phyloP scores from a whole-genome alignment of 1,140 invertebrate genomes.

The Saccostrea echinata region DNA sequence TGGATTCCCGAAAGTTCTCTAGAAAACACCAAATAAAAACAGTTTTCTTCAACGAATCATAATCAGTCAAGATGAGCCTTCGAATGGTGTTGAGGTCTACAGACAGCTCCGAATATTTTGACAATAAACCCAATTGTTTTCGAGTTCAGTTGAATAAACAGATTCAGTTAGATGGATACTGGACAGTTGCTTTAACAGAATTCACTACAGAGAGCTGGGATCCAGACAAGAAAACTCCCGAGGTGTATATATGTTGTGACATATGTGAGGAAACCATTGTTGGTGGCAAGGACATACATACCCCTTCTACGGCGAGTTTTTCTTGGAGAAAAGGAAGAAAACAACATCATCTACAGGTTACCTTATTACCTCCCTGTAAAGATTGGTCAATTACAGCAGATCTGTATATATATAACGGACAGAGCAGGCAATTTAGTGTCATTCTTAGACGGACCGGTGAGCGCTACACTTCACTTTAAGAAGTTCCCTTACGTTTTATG shows the following conservation, averaged over 20 bases:
- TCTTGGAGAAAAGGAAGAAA: conserved; percentile 24
- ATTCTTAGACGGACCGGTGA: conserved; percentile 48
- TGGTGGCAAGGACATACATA: conserved; percentile 9
- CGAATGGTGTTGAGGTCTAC: conserved; percentile 42
- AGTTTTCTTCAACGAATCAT: neutral
- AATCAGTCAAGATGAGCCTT: conserved; percentile 34
- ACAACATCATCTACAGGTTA: conserved; percentile 31
- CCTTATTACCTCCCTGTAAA: conserved; percentile 49
- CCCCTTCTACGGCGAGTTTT: conserved; percentile 32
- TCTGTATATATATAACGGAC: conserved; percentile 50
- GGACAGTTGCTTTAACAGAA: conserved; percentile 29
- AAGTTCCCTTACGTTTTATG: conserved; percentile 42
- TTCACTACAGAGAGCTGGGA: conserved; percentile 31
- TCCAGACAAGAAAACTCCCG: neutral
- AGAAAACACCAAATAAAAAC: neutral
- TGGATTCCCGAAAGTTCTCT: conserved; percentile 48
- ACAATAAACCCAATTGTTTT: conserved; percentile 42
- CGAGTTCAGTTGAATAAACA: conserved; percentile 40
- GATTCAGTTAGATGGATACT: conserved; percentile 38
- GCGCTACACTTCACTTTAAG: conserved; percentile 51
- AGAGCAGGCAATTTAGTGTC: conserved; percentile 3
- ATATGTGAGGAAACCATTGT: conserved; percentile 38
- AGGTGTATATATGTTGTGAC: conserved; percentile 31
- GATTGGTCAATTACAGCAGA: conserved; percentile 32
- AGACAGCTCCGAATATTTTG: conserved; percentile 42